phyloP scores from a whole-genome alignment of 2,797 vertebrate genomes.

The Hypotaenidia okinawae region DNA sequence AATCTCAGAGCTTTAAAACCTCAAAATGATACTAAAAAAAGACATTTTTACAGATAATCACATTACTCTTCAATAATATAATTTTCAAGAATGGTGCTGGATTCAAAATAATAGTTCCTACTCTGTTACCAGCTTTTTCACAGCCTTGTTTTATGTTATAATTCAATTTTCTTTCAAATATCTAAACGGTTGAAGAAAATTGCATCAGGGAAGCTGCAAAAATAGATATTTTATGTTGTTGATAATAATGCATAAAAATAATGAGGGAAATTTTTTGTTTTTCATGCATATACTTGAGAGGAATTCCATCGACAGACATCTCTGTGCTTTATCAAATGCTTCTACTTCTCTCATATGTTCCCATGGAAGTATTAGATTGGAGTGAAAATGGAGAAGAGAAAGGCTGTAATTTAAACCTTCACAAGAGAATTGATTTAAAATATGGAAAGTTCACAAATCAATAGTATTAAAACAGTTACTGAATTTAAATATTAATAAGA shows the following conservation, averaged over 20 bases:
- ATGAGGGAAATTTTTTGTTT: not conserved
- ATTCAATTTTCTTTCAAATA: not conserved
- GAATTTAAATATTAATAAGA: slow-evolving; percentile 75
- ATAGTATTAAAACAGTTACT: slow-evolving; percentile 67
- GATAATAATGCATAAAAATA: not conserved
- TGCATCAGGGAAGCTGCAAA: not conserved
- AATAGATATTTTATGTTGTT: not conserved
- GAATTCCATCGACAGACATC: not conserved
- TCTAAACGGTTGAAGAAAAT: not conserved
- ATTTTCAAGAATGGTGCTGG: not conserved
- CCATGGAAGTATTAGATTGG: slow-evolving; percentile 1
- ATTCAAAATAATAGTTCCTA: not conserved
- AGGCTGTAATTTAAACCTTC: slow-evolving; percentile 47
- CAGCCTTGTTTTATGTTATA: not conserved
- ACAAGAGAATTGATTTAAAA: slow-evolving; percentile 57
- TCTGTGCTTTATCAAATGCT: not conserved
- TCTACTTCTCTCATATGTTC: slow-evolving; percentile 11
- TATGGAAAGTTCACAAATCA: slow-evolving; percentile 51
- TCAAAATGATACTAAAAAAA: not conserved
- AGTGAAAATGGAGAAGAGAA: slow-evolving; percentile 32
- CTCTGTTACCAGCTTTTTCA: not conserved
- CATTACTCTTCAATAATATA: not conserved
- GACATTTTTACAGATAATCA: not conserved
- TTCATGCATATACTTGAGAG: not conserved
- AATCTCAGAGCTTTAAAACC: not conserved